Percentiles rank a stretch among this genome's conserved stretches.
These are phyloP conservation scores for Poeciliopsis turrubarensis DNA, from an alignment of 2,113 vertebrate genomes.

Conservation along the genomic window DNA sequence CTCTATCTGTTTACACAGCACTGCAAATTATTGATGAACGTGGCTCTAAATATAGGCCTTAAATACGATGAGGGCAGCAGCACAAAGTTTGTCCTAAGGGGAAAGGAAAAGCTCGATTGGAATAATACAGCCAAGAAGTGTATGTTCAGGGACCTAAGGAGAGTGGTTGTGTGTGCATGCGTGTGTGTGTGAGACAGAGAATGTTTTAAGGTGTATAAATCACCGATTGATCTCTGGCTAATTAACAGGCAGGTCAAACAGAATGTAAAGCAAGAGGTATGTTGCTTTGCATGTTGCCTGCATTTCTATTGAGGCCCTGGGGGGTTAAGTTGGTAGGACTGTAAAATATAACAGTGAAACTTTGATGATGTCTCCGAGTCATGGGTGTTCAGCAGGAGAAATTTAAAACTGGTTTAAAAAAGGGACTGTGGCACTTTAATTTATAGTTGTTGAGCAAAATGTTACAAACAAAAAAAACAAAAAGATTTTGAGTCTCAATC, in stretches of 20 bases:
- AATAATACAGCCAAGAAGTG: slow-evolving; percentile 20
- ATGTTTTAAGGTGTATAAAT: neutral
- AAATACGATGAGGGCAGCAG: slow-evolving; percentile 57
- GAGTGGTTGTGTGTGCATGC: neutral
- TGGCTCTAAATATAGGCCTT: slow-evolving; percentile 51
- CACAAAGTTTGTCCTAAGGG: slow-evolving; percentile 45
- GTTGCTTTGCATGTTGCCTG: neutral
- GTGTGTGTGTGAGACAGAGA: neutral
- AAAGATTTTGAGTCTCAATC: no score
- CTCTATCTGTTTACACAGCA: slow-evolving; percentile 61
- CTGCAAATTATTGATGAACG: slow-evolving; percentile 65
- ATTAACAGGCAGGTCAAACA: neutral
- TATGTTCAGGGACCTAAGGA: neutral
- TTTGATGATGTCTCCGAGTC: no score
- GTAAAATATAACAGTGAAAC: no score
- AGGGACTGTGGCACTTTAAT: neutral
- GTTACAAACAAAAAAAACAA: no score
- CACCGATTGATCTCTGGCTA: slow-evolving; percentile 5
- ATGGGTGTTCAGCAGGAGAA: neutral
- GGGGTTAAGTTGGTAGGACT: neutral
- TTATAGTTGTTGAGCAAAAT: no score
- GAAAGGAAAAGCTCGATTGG: slow-evolving; percentile 38
- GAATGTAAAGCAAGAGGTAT: neutral
- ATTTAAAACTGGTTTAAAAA: neutral
- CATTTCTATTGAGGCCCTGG: neutral